Evolutionary conservation across 2,888 invertebrate species (phyloP).

Genomic region (Eupithecia inturbata): DNA sequence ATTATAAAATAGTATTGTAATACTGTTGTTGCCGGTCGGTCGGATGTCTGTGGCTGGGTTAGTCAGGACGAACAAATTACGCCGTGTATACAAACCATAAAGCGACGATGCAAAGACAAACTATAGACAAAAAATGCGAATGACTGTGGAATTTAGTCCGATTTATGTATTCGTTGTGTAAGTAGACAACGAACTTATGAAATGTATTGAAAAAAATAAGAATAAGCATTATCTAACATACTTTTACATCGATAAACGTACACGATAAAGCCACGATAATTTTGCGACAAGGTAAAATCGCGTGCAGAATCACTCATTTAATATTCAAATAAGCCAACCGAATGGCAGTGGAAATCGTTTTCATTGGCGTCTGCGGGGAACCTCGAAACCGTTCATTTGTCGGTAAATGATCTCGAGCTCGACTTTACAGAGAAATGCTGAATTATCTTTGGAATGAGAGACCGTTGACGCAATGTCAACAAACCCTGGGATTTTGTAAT

Average conservation of each 20-base stretch:
- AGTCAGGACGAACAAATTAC: no score
- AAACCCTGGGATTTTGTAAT: neutral
- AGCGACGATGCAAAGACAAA: no score
- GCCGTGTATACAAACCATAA: no score
- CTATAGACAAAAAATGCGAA: no score
- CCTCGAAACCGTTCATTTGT: conserved; percentile 15
- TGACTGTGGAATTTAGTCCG: no score
- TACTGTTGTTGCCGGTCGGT: no score
- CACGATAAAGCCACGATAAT: neutral
- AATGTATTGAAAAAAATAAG: neutral
- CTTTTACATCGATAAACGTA: neutral
- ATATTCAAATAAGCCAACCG: conserved; percentile 13
- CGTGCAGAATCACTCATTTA: conserved; percentile 8
- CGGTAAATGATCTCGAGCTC: neutral
- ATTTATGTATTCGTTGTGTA: no score
- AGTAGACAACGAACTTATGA: neutral
- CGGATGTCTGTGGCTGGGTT: no score
- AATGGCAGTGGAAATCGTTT: conserved; percentile 22
- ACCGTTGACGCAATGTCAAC: neutral
- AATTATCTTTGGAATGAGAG: conserved; percentile 2
- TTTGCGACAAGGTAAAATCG: conserved; percentile 9
- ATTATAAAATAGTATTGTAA: no score
- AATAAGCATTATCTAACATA: neutral
- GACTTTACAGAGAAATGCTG: neutral
- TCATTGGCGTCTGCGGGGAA: conserved; percentile 10